These are phyloP conservation scores for Vimba vimba DNA, from an alignment of 2,113 vertebrate genomes.

Conservation along the genomic window DNA sequence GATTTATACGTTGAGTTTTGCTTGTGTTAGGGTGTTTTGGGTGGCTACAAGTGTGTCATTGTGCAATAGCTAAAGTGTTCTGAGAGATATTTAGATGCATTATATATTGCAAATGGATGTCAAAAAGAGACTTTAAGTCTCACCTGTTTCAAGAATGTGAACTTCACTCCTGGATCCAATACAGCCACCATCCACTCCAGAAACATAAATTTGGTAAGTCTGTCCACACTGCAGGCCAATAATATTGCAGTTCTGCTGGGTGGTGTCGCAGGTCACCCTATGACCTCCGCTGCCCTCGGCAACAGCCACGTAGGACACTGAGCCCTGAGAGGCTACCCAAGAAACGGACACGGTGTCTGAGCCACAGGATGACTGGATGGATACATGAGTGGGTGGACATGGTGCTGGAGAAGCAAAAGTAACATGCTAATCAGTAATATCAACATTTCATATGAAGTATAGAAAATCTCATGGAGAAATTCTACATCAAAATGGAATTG, in stretches of 20 bases:
- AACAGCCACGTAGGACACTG: constrained; percentile 66
- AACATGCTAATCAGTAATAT: background rate
- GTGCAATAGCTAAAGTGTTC: background rate
- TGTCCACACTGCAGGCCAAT: constrained; percentile 71
- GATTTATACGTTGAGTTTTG: too few species aligned
- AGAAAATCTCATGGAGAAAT: background rate
- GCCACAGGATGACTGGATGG: constrained; percentile 65
- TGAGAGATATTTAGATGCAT: background rate
- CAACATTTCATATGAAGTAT: background rate
- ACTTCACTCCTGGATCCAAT: constrained; percentile 67
- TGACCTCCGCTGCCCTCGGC: constrained; percentile 61
- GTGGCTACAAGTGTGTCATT: too few species aligned
- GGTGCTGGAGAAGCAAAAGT: constrained; percentile 66
- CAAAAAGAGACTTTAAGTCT: background rate
- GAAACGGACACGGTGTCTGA: constrained; percentile 67
- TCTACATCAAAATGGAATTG: background rate
- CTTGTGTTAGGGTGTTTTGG: too few species aligned
- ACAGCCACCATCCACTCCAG: constrained; percentile 68
- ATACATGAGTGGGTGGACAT: constrained; percentile 70
- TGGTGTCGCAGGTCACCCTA: constrained; percentile 68
- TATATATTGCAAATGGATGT: background rate
- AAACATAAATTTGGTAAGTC: constrained; percentile 68
- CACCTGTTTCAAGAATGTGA: constrained; percentile 67
- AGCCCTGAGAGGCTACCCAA: constrained; percentile 71
- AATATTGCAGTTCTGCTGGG: constrained; percentile 66